A percentile compares a stretch with the other conserved stretches of the same genome.
phyloP scores from a whole-genome alignment of 2,797 vertebrate genomes.

The Eidolon dupreanum region DNA sequence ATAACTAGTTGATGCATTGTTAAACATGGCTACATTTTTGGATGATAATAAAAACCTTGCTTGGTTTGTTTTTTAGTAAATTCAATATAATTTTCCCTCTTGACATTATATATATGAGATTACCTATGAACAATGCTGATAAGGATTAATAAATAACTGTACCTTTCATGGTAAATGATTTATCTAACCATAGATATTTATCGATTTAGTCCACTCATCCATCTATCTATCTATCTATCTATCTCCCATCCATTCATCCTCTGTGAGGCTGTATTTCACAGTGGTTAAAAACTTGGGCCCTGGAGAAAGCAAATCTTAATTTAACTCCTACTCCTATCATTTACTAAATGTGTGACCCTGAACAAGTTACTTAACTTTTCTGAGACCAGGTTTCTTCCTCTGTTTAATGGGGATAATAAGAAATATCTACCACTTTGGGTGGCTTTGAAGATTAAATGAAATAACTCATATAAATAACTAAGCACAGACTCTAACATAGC shows the following conservation, averaged over 20 bases:
- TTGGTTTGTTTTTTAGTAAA: background rate
- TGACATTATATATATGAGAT: background rate
- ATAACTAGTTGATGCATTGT: background rate
- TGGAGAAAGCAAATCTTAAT: background rate
- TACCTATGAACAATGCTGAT: background rate
- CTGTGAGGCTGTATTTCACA: slow-evolving; percentile 6
- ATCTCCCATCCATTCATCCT: background rate
- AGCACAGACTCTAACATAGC: background rate
- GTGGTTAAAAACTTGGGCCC: background rate
- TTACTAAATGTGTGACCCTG: background rate
- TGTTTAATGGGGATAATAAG: background rate
- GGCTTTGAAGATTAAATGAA: slow-evolving; percentile 4
- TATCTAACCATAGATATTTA: background rate
- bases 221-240: background rate
- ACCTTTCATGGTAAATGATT: slow-evolving; percentile 2
- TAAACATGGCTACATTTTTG: background rate
- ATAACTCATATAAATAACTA: background rate
- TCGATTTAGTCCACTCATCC: background rate
- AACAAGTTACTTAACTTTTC: background rate
- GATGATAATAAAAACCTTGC: background rate
- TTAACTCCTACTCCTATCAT: background rate
- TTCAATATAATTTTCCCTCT: background rate
- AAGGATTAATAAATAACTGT: slow-evolving; percentile 16
- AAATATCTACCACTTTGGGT: background rate
- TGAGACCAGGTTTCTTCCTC: background rate